phyloP scores from a whole-genome alignment of 2,113 vertebrate species.

The Plotosus lineatus region DNA sequence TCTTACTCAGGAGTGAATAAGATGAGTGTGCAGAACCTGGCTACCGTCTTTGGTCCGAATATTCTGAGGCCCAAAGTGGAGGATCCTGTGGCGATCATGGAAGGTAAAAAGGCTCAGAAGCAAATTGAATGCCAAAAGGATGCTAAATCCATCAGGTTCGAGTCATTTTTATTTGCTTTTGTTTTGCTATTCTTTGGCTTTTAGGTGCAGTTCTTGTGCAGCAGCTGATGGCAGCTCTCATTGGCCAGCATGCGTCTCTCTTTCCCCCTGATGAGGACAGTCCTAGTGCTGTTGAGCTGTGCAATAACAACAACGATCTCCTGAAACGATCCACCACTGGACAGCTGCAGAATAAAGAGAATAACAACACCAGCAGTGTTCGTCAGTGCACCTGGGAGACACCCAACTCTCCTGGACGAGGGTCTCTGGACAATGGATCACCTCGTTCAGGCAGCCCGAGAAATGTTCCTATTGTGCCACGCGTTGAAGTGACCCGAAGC shows the following conservation, averaged over 20 bases:
- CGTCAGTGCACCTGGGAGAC: conserved; percentile 88
- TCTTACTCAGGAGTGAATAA: conserved; percentile 95
- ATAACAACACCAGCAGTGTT: conserved; percentile 77
- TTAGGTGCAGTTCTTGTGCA: conserved; percentile 92
- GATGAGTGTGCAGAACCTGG: conserved; percentile 97
- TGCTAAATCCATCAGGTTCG: no score
- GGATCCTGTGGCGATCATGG: conserved; percentile 96
- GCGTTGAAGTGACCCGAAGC: conserved; percentile 82
- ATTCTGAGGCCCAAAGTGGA: conserved; percentile 93
- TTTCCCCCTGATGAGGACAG: conserved; percentile 82
- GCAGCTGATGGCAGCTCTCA: conserved; percentile 95
- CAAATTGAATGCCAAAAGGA: background rate
- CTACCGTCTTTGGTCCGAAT: conserved; percentile 95
- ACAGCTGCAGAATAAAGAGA: conserved; percentile 85
- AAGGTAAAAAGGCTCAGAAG: conserved; percentile 73
- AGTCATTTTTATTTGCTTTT: background rate
- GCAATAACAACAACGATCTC: conserved; percentile 83
- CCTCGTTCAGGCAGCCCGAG: conserved; percentile 83
- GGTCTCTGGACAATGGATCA: conserved; percentile 75
- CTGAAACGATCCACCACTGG: conserved; percentile 70
- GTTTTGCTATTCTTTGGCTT: conserved; percentile 18
- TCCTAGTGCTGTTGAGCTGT: conserved; percentile 68
- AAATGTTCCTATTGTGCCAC: conserved; percentile 72
- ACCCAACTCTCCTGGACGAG: conserved; percentile 78
- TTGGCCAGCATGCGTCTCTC: conserved; percentile 84